Evolutionary conservation across 2,113 vertebrate genomes (phyloP), one percentile per base, ranked within the genome.

Genomic region (Passer domesticus): DNA sequence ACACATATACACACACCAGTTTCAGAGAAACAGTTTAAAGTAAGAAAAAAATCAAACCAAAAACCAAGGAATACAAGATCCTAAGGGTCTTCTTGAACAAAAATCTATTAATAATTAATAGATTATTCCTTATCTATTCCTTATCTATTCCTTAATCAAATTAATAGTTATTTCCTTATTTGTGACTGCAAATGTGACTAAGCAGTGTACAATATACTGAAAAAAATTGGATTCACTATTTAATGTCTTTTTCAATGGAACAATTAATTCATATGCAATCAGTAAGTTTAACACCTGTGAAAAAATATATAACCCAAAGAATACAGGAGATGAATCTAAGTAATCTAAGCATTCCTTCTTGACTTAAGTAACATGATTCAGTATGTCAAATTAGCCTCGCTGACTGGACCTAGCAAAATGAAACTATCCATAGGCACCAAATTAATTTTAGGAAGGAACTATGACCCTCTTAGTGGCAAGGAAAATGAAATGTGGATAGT

Each of bases 391-490:
- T 73, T 46, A 79, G 7, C 20, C 21, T 68, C 20, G 33, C 20
- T 87, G 43, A 66, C 31, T 64, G 28, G 25, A 89, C n/a, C 13
- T 62, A 79, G 58, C 13, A 73, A 87, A 92, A 91, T 43, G 11
- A 12, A 82, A 58, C 23, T 66, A 37, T 55, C 33, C 28, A 66
- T 22, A 73, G 43, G n/a, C n/a, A 68, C 2, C 15, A 72, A 78
- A 91, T 94, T 82, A 92, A 91, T 89, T 95, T 87, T 79, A 83
- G 35, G 69, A 74, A 74, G 52, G 16, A 89, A 13, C 14, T 64
- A 14, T 73, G 92, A 91, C 84, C 50, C 33, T 84, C 76, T 80
- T 91, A 94, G 14, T 39, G 6, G 23, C 59, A 88, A 86, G 14
- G 43, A 77, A 91, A 93, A 88, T 63, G 19, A 74, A 90, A 90